Percentiles rank a stretch among this genome's conserved stretches.
These are phyloP conservation scores for Pinna nobilis DNA, from an alignment of 1,140 invertebrate species.

Conservation along the genomic window DNA sequence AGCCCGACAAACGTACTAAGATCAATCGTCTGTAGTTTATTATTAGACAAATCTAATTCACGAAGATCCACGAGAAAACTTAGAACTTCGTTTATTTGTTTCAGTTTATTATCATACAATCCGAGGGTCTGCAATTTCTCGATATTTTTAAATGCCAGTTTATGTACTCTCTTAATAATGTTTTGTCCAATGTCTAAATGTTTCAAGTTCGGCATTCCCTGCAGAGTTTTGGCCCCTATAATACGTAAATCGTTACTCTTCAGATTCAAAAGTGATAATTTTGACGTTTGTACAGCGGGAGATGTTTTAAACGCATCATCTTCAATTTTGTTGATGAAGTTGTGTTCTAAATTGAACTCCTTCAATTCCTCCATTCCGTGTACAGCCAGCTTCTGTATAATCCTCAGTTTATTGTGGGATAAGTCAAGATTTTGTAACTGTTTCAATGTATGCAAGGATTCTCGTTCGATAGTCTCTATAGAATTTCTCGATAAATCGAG, in stretches of 20 bases:
- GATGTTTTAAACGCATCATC: conserved; percentile 10
- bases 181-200: conserved; percentile 23
- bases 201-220: conserved; percentile 7
- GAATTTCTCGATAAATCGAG: conserved; percentile 31
- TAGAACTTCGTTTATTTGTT: conserved; percentile 8
- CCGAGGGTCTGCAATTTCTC: conserved; percentile 13
- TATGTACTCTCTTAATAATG: conserved; percentile 17
- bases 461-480: conserved; percentile 17
- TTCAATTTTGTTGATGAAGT: conserved; percentile 25
- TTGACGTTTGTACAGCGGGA: neutral
- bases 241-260: conserved; percentile 11
- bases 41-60: conserved; percentile 23
- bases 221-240: conserved; percentile 11
- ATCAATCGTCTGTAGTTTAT: conserved; percentile 7
- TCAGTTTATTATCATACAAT: conserved; percentile 17
- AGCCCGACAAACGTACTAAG: conserved; percentile 6
- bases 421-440: conserved; percentile 17
- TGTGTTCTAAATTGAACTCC: conserved; percentile 27
- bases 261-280: conserved; percentile 6
- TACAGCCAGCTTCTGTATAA: neutral
- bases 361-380: conserved; percentile 17
- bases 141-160: conserved; percentile 3
- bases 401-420: conserved; percentile 25
- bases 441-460: neutral
- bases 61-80: neutral